Evolutionary conservation across 2,888 invertebrate genomes (phyloP), one percentile per base, ranked within the genome.

Genomic region (Atrina japonica): DNA sequence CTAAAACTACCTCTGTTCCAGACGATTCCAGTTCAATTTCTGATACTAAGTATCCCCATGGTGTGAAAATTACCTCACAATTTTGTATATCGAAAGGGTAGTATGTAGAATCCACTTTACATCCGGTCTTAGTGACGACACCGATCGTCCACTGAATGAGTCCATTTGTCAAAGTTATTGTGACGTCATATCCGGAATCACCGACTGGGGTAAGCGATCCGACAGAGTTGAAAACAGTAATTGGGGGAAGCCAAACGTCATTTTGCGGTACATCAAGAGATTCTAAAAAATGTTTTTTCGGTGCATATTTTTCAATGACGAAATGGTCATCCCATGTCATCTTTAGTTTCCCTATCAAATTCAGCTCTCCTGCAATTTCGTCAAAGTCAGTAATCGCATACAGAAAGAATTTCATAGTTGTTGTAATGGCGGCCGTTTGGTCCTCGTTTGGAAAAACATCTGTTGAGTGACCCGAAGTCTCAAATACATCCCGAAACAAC

Each of bases 171-270:
- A 72, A 23, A 3, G 67, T 61, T 6, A 67, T 35, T 7, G 63
- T 63, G 2, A 52, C 50, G 21, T 72, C 66, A 30, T 72, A 72
- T 1, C 59, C 64, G 29, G 59, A 56, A 58, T 64, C 45, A 3
- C 55, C 45, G 1, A 72, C 43, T 9, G 71, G 66, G 1, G 55
- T 72, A 11, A 72, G 47, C n/a, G 58, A 59, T 14, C 52, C 23
- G 16, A 72, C 71, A 16, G 71, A 72, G 23, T 72, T 72, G 27
- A 72, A 72, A 2, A 72, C 61, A 6, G 71, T 67, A 3, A 72
- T 45, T 5, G 71, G 56, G 3, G 71, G 71, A 14, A 64, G 27
- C 71, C 71, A 72, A n/a, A 72, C 52, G 40, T 72, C 71, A 23
- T 63, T 35, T 30, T 66, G 66, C 23, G 63, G 58, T 14, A 67